phyloP scores from a whole-genome alignment of 2,797 vertebrate species.

The Heteromormyrus szaboi region DNA sequence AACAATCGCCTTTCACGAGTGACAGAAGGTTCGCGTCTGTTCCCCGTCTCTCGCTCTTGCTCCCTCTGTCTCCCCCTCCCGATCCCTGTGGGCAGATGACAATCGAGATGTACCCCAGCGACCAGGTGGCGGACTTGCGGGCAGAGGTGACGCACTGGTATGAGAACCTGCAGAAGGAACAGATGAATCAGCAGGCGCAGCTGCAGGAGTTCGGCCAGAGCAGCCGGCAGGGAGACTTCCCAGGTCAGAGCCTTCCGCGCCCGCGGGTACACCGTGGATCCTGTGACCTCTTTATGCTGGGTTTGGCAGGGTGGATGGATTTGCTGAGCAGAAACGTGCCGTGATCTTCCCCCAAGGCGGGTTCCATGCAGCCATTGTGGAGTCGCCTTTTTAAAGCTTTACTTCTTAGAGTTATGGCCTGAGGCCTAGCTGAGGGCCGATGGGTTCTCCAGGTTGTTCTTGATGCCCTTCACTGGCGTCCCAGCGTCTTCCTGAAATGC shows the following conservation, averaged over 20 bases:
- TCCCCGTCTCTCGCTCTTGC: background rate
- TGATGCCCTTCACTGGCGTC: background rate
- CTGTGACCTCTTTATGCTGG: background rate
- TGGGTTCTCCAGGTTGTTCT: background rate
- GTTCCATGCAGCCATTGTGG: background rate
- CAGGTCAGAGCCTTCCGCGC: constrained; percentile 61
- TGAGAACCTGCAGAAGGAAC: constrained; percentile 97
- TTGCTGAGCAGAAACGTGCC: background rate
- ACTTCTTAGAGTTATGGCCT: background rate
- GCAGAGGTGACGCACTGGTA: constrained; percentile 99
- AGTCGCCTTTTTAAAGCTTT: background rate
- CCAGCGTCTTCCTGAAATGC: background rate
- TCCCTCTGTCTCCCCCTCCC: background rate
- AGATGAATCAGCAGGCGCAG: constrained; percentile 97
- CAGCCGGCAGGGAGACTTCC: constrained; percentile 85
- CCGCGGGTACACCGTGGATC: too few relatives aligned
- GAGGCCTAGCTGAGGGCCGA: background rate
- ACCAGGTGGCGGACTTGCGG: constrained; percentile 93
- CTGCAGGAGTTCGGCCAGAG: constrained; percentile 96
- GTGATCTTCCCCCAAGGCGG: background rate
- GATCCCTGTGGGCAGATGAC: constrained; percentile 73
- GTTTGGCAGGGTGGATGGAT: background rate
- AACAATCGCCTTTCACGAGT: background rate
- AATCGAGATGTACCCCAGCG: constrained; percentile 98
- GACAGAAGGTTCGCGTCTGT: background rate